Conservation (phyloP, 1,140 invertebrate species). For the Muscidifurax raptorellus region DNA sequence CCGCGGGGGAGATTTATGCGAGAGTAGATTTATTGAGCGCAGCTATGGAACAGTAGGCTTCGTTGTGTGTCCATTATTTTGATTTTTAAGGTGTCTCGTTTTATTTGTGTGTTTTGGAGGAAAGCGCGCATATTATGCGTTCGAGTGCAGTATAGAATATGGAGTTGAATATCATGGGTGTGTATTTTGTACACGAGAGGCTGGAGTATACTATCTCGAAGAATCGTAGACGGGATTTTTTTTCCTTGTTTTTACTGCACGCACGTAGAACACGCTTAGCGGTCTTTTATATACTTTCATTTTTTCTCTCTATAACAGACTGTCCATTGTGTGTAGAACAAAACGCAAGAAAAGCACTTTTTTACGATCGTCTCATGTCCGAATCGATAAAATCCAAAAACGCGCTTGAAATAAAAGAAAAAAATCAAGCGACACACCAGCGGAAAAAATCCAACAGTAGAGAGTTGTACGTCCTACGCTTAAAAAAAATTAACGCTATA, state of each 20-base stretch:
- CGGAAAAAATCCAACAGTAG: background rate
- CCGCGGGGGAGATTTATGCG: conserved; percentile 6
- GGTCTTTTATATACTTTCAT: background rate
- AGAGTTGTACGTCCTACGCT: background rate
- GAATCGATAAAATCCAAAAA: background rate
- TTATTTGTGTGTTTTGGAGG: background rate
- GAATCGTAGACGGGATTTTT: conserved; percentile 32
- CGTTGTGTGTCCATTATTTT: conserved; percentile 35
- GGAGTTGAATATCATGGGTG: background rate
- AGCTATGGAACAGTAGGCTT: conserved; percentile 12
- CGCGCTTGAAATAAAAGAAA: background rate
- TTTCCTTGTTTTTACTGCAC: conserved; percentile 16
- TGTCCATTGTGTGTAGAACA: conserved; percentile 12
- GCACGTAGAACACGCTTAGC: background rate
- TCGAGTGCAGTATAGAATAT: background rate
- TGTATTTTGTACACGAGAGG: background rate
- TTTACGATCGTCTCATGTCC: background rate
- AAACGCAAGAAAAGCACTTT: background rate
- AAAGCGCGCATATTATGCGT: background rate
- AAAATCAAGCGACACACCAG: background rate
- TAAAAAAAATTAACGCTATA: background rate
- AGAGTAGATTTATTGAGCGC: background rate
- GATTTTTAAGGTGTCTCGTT: background rate
- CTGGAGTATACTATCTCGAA: conserved; percentile 5
- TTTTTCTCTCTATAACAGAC: background rate